These are phyloP conservation scores for Melanotaenia parkinsoni DNA, from an alignment of 2,797 vertebrate genomes.

Conservation along the genomic window DNA sequence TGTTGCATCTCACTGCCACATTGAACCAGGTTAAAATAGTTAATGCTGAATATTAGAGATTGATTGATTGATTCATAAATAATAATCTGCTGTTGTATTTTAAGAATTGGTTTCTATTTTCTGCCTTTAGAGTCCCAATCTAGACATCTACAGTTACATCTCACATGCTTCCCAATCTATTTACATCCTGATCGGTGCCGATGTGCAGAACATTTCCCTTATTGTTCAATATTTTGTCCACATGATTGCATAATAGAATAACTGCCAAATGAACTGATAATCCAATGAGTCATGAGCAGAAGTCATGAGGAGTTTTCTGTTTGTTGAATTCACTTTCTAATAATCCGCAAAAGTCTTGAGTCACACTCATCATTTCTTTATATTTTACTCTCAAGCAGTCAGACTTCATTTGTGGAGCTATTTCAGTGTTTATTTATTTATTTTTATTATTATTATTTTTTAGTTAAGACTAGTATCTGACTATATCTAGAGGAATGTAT, in stretches of 20 bases:
- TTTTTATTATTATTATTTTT: too few species aligned
- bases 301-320: background rate
- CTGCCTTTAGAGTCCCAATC: background rate
- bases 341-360: background rate
- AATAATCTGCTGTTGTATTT: background rate
- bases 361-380: background rate
- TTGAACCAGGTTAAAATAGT: background rate
- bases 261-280: background rate
- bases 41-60: background rate
- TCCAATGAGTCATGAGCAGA: background rate
- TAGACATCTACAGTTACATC: background rate
- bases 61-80: background rate
- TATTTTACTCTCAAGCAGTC: background rate
- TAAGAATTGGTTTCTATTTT: background rate
- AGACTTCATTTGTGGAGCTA: background rate
- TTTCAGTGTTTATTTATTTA: background rate
- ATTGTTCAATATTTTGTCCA: background rate
- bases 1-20: background rate
- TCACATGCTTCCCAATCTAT: background rate
- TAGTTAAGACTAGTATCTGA: background rate
- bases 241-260: background rate
- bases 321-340: background rate
- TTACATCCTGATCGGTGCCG: background rate
- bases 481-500: background rate
- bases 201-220: background rate